These are phyloP conservation scores for Herpailurus yagouaroundi DNA, from an alignment of 2,113 vertebrate species.

Conservation along the genomic window DNA sequence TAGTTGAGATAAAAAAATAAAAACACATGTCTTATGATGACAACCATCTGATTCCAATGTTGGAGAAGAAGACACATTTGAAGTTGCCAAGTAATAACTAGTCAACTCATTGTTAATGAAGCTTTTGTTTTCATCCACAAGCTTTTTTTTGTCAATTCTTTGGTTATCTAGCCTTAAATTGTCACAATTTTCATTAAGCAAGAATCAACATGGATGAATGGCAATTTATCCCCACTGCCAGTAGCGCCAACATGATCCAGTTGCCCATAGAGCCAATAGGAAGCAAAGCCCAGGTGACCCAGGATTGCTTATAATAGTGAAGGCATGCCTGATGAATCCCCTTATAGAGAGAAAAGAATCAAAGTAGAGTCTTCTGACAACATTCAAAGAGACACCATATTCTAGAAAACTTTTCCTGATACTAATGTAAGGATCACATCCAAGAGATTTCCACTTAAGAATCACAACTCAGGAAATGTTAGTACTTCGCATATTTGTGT, in stretches of 20 bases:
- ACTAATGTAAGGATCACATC: neutral
- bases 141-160: neutral
- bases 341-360: neutral
- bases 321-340: accelerated
- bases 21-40: neutral
- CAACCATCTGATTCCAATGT: neutral
- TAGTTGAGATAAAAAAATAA: neutral
- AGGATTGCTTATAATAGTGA: neutral
- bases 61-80: neutral
- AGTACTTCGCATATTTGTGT: neutral
- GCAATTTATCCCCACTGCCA: neutral
- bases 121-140: neutral
- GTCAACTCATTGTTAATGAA: neutral
- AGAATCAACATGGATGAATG: neutral
- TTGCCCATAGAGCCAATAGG: neutral
- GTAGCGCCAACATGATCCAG: neutral
- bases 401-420: neutral
- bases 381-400: neutral
- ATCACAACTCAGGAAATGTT: neutral
- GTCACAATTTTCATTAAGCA: neutral
- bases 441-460: neutral
- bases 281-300: neutral
- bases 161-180: neutral
- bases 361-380: neutral
- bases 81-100: neutral